phyloP scores from a whole-genome alignment of 2,113 vertebrate species.

The Megaleporinus macrocephalus region DNA sequence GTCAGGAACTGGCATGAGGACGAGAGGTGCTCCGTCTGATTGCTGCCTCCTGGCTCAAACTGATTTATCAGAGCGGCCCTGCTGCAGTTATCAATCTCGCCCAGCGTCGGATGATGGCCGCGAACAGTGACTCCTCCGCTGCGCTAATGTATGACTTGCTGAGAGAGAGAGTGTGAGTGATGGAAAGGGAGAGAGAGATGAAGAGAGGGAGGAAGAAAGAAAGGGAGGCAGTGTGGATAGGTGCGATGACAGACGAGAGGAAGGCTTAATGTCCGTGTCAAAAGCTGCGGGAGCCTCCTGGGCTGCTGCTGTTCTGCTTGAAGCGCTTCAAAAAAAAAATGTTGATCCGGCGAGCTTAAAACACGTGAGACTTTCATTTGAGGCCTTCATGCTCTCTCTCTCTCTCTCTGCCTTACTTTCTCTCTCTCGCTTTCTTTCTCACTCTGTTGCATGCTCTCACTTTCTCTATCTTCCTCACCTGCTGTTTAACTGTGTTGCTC shows the following conservation, averaged over 20 bases:
- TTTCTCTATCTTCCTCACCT: neutral
- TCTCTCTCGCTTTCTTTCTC: neutral
- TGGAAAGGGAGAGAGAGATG: constrained; percentile 17
- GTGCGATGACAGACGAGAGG: constrained; percentile 48
- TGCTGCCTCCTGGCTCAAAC: neutral
- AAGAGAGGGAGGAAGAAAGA: constrained; percentile 12
- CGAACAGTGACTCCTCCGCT: constrained; percentile 11
- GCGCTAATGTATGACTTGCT: constrained; percentile 6
- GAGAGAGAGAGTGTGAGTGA: constrained; percentile 22
- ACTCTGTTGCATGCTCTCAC: neutral
- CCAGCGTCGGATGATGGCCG: constrained; percentile 15
- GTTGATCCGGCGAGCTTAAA: constrained; percentile 17
- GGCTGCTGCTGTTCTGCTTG: constrained; percentile 25
- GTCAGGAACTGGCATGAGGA: constrained; percentile 20
- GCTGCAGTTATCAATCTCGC: constrained; percentile 34
- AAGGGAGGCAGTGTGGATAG: constrained; percentile 42
- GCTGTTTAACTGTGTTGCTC: neutral
- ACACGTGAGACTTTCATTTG: neutral
- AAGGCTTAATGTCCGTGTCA: constrained; percentile 40
- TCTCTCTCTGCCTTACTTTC: neutral
- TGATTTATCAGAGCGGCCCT: constrained; percentile 35
- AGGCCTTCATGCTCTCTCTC: neutral
- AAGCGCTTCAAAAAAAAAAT: constrained; percentile 31
- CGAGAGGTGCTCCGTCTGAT: constrained; percentile 23
- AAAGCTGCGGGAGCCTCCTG: constrained; percentile 40